These are phyloP conservation scores for Zeus faber DNA, from an alignment of 2,113 vertebrate genomes.

Conservation along the genomic window DNA sequence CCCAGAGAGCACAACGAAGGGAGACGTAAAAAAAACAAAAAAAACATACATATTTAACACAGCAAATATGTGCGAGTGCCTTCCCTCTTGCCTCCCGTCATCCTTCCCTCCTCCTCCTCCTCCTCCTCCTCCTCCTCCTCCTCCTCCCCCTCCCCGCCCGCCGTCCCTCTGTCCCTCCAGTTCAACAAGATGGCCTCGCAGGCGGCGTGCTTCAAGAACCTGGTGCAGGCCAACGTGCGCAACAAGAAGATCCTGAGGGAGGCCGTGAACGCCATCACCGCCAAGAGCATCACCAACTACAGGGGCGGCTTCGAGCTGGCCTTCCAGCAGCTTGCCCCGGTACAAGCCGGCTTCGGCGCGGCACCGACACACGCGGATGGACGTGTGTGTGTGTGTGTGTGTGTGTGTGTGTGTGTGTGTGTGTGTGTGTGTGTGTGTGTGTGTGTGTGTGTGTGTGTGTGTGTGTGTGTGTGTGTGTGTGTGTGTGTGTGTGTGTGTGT, in stretches of 20 bases:
- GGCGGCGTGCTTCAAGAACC: conserved; percentile 89
- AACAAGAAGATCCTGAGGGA: conserved; percentile 95
- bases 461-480: neutral
- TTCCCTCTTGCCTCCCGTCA: conserved; percentile 58
- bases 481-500: neutral
- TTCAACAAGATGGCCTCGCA: conserved; percentile 87
- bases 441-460: no score
- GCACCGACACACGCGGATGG: no score
- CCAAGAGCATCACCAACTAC: conserved; percentile 94
- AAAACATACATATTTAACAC: conserved; percentile 67
- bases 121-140: neutral
- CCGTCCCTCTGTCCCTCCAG: conserved; percentile 69
- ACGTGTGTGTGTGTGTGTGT: conserved; percentile 56
- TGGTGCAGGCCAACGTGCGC: conserved; percentile 96
- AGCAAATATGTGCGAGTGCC: conserved; percentile 62
- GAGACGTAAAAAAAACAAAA: conserved; percentile 5
- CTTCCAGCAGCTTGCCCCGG: conserved; percentile 84
- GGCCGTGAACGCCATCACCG: conserved; percentile 85
- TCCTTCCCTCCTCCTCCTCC: conserved; percentile 44
- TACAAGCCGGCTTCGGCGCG: conserved; percentile 33
- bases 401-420: conserved; percentile 4
- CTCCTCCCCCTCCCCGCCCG: neutral
- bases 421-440: neutral
- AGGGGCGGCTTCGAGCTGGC: conserved; percentile 91
- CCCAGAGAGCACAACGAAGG: conserved; percentile 30